Conservation (phyloP, 2,888 invertebrate species). For the Hypselothyrea guttata region DNA sequence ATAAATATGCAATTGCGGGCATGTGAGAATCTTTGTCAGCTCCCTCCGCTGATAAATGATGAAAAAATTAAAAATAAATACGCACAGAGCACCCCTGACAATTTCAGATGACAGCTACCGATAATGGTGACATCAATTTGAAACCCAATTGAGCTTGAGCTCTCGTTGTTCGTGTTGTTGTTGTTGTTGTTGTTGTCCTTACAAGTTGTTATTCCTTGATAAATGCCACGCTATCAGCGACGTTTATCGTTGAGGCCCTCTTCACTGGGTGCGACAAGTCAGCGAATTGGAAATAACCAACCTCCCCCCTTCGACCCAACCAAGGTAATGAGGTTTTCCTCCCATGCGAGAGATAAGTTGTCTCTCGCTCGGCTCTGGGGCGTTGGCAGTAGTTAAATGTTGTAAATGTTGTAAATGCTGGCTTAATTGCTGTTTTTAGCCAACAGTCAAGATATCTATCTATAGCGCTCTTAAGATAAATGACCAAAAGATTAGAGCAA, state of each 20-base stretch:
- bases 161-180: conserved; percentile 21
- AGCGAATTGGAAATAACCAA: conserved; percentile 63
- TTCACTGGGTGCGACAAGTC: conserved; percentile 71
- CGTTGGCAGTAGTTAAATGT: conserved; percentile 66
- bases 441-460: conserved; percentile 45
- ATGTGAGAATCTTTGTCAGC: conserved; percentile 53
- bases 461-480: conserved; percentile 45
- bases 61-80: conserved; percentile 72
- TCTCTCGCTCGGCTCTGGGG: conserved; percentile 52
- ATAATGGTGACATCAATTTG: conserved; percentile 82
- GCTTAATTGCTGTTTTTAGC: conserved; percentile 55
- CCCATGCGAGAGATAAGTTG: conserved; percentile 4
- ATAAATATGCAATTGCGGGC: conserved; percentile 78
- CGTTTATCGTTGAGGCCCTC: conserved; percentile 64
- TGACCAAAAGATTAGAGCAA: conserved; percentile 26
- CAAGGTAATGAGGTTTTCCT: conserved; percentile 44
- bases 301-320: background rate
- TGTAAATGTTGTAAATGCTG: conserved; percentile 62
- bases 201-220: conserved; percentile 61
- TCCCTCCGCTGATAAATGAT: conserved; percentile 67
- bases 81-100: conserved; percentile 13
- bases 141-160: conserved; percentile 80
- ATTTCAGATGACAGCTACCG: conserved; percentile 79
- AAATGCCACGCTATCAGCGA: conserved; percentile 70
- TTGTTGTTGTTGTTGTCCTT: conserved; percentile 32